A percentile compares a stretch with the other conserved stretches of the same genome.
These are phyloP conservation scores for Carduelis carduelis DNA, from an alignment of 2,797 vertebrate species.

Conservation along the genomic window DNA sequence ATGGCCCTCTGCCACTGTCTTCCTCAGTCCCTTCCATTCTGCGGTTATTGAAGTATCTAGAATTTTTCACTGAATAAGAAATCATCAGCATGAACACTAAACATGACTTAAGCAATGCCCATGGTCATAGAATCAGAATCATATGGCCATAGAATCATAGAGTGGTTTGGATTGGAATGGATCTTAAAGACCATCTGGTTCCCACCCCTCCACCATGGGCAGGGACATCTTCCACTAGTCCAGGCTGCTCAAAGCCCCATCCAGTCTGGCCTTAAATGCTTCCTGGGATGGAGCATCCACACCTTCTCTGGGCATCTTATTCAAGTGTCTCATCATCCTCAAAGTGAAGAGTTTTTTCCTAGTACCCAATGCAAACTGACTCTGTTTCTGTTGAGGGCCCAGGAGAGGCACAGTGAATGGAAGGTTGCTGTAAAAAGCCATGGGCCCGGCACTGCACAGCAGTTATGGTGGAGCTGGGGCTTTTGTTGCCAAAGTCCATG, in stretches of 20 bases:
- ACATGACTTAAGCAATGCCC: background rate
- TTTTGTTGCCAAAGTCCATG: background rate
- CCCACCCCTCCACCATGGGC: no score
- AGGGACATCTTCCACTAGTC: background rate
- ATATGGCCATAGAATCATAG: fast-evolving
- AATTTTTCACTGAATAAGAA: background rate
- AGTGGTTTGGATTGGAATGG: background rate
- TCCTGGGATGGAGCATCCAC: background rate
- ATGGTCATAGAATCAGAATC: background rate
- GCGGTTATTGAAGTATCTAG: background rate
- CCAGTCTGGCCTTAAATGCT: background rate
- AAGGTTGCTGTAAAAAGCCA: background rate
- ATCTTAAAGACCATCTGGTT: background rate
- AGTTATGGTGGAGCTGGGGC: background rate
- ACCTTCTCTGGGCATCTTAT: background rate
- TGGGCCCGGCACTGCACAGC: fast-evolving
- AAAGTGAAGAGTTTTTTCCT: background rate
- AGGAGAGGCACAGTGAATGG: background rate
- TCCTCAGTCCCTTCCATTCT: background rate
- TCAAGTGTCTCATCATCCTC: background rate
- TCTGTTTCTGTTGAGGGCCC: background rate
- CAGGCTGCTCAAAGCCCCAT: background rate
- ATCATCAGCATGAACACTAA: background rate
- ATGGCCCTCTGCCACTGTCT: background rate
- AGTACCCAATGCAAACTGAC: no score